Evolutionary conservation across 2,888 invertebrate species (phyloP).

Genomic region (Machimus atricapillus): DNA sequence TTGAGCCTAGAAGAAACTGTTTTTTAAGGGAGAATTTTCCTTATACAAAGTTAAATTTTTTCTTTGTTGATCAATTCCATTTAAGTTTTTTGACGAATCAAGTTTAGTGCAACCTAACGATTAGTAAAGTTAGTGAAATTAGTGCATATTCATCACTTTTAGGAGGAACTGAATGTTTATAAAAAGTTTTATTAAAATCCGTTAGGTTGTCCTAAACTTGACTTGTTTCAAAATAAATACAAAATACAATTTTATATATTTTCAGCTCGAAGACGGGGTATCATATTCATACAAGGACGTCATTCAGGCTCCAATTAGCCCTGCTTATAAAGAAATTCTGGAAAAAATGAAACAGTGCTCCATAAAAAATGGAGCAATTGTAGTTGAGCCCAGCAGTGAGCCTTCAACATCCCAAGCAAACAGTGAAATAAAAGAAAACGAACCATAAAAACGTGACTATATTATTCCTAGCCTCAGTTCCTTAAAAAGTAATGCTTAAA

Average conservation of each 20-base stretch:
- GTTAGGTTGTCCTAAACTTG: no score
- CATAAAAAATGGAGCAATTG: conserved; percentile 58
- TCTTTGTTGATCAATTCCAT: no score
- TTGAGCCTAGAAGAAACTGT: no score
- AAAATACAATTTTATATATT: not conserved
- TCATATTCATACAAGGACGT: conserved; percentile 74
- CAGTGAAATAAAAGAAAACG: not conserved
- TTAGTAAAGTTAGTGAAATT: no score
- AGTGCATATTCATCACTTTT: no score
- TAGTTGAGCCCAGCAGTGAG: conserved; percentile 52
- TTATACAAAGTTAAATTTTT: no score
- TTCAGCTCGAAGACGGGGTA: conserved; percentile 67
- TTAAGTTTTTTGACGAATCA: no score
- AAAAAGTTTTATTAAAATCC: no score
- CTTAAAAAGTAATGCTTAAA: conserved; percentile 63
- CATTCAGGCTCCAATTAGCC: conserved; percentile 76
- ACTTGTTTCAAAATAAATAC: no score
- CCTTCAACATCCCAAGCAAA: not conserved
- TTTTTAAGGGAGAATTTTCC: no score
- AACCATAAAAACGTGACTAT: not conserved
- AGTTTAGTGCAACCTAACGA: no score
- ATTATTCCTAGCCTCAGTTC: conserved; percentile 10
- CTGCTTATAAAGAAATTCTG: conserved; percentile 75
- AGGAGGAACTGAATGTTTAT: no score
- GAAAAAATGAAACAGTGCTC: conserved; percentile 65